Evolutionary conservation across 2,113 vertebrate species (phyloP), one percentile per base, ranked within the genome.

Genomic region (Diadophis punctatus): DNA sequence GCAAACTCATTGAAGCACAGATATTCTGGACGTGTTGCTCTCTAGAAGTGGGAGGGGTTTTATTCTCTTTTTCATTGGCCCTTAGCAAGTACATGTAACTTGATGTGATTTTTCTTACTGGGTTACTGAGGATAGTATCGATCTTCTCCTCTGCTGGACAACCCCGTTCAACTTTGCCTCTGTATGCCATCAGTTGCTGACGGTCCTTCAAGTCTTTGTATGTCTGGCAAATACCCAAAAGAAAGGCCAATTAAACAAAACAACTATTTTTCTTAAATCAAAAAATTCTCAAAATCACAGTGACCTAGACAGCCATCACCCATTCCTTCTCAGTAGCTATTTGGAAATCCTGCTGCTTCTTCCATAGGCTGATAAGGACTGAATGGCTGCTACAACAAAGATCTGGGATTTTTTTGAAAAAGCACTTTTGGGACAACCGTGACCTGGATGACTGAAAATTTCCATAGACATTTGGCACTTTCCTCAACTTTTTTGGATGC

Each of bases 131-230:
- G 94, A 99, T 95, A 80, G 94, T 96, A 0, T 98, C 96, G 12
- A 99, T 99, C 97, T 98, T 99, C 91, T 97, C 97, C 93, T 99
- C 98, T 60, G 98, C 98, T 0, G 94, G 95, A 0, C 98, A 99
- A 2, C 98, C 98, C 87, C 97, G 96, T 51, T 98, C 98, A 91
- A 99, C 97, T 94, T 99, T 99, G 92, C 95, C 95, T 87, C 98
- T 96, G 94, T 99, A 99, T 0, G 95, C 98, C 84, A 97, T 96
- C 97, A 99, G 94, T 96, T 98, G 98, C 95, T 99, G 98, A 0
- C 99, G 98, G 95, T 99, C 99, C 96, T 99, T 99, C 94, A 99
- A 96, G 96, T 99, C 99, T 93, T 96, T 98, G 95, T 98, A 99
- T 0, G 98, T 98, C 99, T 99, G 96, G 43, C 92, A 92, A 56